Evolutionary conservation across 2,888 invertebrate genomes (phyloP), one percentile per base, ranked within the genome.

Genomic region (Leptura quadrifasciata): DNA sequence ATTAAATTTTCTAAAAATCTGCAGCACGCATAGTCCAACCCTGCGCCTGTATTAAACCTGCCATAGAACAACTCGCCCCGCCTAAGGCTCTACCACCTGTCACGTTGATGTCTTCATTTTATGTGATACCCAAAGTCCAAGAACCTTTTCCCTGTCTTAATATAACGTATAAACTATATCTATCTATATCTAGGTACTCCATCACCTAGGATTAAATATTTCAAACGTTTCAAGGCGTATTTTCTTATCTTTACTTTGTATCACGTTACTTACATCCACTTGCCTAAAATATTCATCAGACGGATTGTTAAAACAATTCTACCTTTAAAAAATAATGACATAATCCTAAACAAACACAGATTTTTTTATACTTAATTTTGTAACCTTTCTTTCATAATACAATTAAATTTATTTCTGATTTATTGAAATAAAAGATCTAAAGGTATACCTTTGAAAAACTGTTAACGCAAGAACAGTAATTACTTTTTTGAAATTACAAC

Each of bases 81-180:
- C 81, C 81, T 77, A 74, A 70, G 81, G 83, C 81, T n/a, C 71
- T 47, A 80, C 81, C 82, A 83, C 81, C 81, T 82, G 81, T 81
- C 81, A 81, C 75, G 80, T 80, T 83, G 83, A 83, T 83, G 83
- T 81, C 81, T 82, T 83, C 81, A 81, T 80, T 80, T 61, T 61
- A 61, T 61, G 24, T 52, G 24, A 24, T 47, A 61, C 61, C 71
- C 71, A 35, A 61, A 18, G 39, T 8, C 20, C 60, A 21, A 39
- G 71, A 71, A 61, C 21, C 58, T 39, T 58, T 69, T 71, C 52
- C 52, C 52, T 10, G 31, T n/a, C 47, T 47, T 35, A 8, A 47
- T 61, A 35, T 57, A 57, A 57, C 21, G 18, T 15, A 57, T 18
- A 54, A 18, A 54, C 54, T 54, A 68, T 31, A 47, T 60, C 60